A percentile compares a stretch with the other conserved stretches of the same genome.
Conservation (phyloP, 2,888 invertebrate genomes). For the Acrobasis repandana region DNA sequence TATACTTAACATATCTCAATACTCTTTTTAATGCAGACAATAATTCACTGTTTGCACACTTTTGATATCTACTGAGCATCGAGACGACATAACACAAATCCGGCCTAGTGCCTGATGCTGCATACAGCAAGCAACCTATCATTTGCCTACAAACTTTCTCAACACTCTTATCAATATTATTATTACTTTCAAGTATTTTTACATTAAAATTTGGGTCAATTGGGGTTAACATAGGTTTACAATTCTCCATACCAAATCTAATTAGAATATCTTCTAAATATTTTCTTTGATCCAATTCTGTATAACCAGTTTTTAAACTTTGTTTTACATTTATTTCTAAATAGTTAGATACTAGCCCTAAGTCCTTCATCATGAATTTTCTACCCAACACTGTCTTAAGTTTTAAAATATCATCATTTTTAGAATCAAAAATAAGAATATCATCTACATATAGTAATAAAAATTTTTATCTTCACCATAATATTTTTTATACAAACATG, state of each 20-base stretch:
- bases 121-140: too few species aligned
- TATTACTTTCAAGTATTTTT: too few species aligned
- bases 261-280: background rate
- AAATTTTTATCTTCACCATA: constrained; percentile 2
- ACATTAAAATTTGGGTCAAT: constrained; percentile 8
- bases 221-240: background rate
- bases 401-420: background rate
- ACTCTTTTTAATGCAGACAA: too few species aligned
- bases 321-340: constrained; percentile 16
- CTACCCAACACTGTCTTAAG: constrained; percentile 2
- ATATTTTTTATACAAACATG: background rate
- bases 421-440: background rate
- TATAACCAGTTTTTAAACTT: background rate
- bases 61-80: too few species aligned
- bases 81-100: too few species aligned
- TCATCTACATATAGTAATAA: constrained; percentile 5
- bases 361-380: constrained; percentile 19
- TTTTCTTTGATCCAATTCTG: constrained; percentile 2
- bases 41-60: too few species aligned
- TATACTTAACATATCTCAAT: too few species aligned
- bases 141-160: too few species aligned
- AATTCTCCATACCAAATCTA: background rate
- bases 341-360: constrained; percentile 5
- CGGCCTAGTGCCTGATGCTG: too few species aligned
- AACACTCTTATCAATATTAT: too few species aligned